Percentiles rank a stretch among this genome's conserved stretches.
These are phyloP conservation scores for Acestrorhynchus altus DNA, from an alignment of 2,797 vertebrate genomes.

Conservation along the genomic window DNA sequence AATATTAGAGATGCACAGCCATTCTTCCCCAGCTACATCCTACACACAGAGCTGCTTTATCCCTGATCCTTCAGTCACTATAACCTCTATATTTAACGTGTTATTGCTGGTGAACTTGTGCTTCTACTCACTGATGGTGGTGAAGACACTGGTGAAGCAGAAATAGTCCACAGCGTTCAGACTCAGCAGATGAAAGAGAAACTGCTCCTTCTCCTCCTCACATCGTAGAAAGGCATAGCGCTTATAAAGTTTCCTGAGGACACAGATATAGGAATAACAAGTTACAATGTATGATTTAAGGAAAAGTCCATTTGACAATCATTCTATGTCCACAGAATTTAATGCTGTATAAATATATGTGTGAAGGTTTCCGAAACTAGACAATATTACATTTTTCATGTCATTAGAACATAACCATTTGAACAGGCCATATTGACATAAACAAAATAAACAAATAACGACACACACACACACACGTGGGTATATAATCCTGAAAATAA, in stretches of 20 bases:
- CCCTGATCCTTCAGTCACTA: background rate
- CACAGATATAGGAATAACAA: background rate
- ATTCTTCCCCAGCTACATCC: background rate
- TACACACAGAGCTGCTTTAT: background rate
- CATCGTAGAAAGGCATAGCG: slow-evolving; percentile 95
- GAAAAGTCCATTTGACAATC: background rate
- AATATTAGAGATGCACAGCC: background rate
- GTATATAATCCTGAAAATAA: too few species aligned
- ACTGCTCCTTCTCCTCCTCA: slow-evolving; percentile 97
- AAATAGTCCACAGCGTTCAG: slow-evolving; percentile 98
- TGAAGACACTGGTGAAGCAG: slow-evolving; percentile 97
- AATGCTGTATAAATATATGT: too few species aligned
- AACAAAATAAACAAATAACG: too few species aligned
- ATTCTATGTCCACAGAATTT: too few species aligned
- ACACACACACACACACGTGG: too few species aligned
- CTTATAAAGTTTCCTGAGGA: slow-evolving; percentile 92
- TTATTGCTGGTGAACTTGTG: background rate
- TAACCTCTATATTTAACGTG: background rate
- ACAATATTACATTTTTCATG: too few species aligned
- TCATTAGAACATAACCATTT: too few species aligned
- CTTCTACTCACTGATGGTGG: slow-evolving; percentile 89
- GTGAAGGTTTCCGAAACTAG: too few species aligned
- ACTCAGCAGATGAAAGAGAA: slow-evolving; percentile 94
- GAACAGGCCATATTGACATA: too few species aligned
- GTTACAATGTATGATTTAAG: background rate